Conservation (phyloP, 1,140 invertebrate species). For the Tachypleus tridentatus region DNA sequence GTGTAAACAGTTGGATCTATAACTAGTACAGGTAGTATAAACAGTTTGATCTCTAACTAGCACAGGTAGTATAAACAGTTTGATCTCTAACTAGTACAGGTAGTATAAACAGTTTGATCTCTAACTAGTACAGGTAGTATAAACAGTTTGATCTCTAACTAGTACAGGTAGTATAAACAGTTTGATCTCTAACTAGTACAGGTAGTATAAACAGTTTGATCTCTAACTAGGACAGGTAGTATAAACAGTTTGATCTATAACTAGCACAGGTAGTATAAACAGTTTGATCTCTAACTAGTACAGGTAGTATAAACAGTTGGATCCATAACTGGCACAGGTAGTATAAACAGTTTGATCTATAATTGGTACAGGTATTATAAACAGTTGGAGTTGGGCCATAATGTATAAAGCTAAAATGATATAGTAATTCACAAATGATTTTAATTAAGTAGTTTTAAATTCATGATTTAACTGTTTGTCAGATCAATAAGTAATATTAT, state of each 20-base stretch:
- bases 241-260: no score
- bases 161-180: neutral
- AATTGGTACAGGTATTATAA: neutral
- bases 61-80: conserved; percentile 26
- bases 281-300: neutral
- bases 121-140: conserved; percentile 33
- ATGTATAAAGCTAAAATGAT: no score
- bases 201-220: conserved; percentile 19
- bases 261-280: conserved; percentile 28
- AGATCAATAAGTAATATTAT: no score
- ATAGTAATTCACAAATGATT: no score
- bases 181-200: no score
- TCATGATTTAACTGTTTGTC: no score
- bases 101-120: neutral
- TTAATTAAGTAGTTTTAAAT: no score
- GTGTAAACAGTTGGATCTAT: neutral
- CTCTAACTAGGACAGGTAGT: neutral
- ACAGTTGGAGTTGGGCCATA: neutral
- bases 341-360: neutral
- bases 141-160: neutral
- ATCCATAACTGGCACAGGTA: no score
- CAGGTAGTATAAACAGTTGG: neutral
- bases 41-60: neutral
- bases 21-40: conserved; percentile 29
- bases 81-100: neutral